phyloP scores from a whole-genome alignment of 2,888 invertebrate species.

The Tenthredo notha region DNA sequence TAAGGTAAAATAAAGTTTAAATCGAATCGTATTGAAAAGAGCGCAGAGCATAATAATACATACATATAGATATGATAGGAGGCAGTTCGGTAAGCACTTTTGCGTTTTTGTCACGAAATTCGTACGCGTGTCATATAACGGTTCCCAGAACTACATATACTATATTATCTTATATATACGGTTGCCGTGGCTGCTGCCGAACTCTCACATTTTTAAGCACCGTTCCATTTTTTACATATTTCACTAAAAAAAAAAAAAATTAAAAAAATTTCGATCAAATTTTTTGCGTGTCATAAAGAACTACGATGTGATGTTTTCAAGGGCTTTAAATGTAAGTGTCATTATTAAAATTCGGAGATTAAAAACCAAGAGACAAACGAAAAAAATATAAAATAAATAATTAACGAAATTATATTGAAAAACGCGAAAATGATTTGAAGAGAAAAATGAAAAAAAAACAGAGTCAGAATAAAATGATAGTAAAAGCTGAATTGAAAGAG shows the following conservation, averaged over 20 bases:
- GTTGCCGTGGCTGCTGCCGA: slow-evolving; percentile 37
- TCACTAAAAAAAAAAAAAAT: slow-evolving; percentile 53
- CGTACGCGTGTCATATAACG: slow-evolving; percentile 21
- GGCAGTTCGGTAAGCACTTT: neutral
- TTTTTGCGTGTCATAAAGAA: slow-evolving; percentile 59
- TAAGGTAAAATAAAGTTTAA: slow-evolving; percentile 35
- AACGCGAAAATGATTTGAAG: neutral
- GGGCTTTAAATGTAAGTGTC: slow-evolving; percentile 63
- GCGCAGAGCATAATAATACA: slow-evolving; percentile 35
- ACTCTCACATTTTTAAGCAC: slow-evolving; percentile 44
- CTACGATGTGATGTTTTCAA: slow-evolving; percentile 63
- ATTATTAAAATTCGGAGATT: slow-evolving; percentile 31
- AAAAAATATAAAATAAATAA: neutral
- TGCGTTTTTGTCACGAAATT: slow-evolving; percentile 14
- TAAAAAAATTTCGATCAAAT: slow-evolving; percentile 59
- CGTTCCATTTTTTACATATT: slow-evolving; percentile 51
- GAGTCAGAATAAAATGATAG: neutral
- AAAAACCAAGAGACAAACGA: neutral
- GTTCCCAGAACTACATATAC: slow-evolving; percentile 10
- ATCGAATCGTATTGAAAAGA: slow-evolving; percentile 30
- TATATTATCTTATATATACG: slow-evolving; percentile 13
- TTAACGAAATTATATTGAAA: neutral
- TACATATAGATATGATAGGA: neutral
- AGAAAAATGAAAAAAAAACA: too few species aligned
- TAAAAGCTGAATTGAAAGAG: slow-evolving; percentile 18